A percentile compares a stretch with the other conserved stretches of the same genome.
Evolutionary conservation across 2,888 invertebrate genomes (phyloP).

Genomic region (Microctonus hyperodae): DNA sequence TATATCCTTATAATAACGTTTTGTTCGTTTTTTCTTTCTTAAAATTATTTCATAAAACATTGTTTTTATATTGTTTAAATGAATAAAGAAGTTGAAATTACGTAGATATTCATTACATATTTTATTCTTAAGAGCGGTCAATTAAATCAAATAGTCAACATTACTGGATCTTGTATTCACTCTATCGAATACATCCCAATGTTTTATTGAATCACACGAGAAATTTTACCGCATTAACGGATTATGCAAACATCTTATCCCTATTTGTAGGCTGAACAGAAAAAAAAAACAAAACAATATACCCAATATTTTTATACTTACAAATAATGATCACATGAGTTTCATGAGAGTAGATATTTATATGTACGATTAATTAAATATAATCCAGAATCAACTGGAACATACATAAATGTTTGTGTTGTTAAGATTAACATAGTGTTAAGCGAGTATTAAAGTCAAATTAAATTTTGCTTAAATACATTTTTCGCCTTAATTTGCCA

Average conservation of each 20-base stretch:
- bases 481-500: conserved; percentile 21
- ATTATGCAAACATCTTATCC: conserved; percentile 33
- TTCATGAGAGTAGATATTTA: conserved; percentile 34
- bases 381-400: conserved; percentile 28
- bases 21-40: not conserved
- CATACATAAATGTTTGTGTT: conserved; percentile 25
- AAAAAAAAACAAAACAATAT: conserved; percentile 26
- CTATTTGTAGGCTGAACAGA: conserved; percentile 27
- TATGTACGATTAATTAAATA: conserved; percentile 35
- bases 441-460: not conserved
- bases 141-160: not conserved
- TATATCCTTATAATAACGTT: conserved; percentile 8
- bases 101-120: not conserved
- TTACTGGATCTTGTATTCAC: conserved; percentile 1
- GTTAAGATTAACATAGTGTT: conserved; percentile 19
- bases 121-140: not conserved
- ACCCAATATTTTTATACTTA: conserved; percentile 35
- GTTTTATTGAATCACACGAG: conserved; percentile 36
- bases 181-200: conserved; percentile 27
- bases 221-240: conserved; percentile 33
- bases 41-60: conserved; percentile 8
- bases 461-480: conserved; percentile 2
- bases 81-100: conserved; percentile 3
- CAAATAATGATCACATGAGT: conserved; percentile 47
- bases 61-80: conserved; percentile 11